Conservation (phyloP, 2,113 vertebrate species). For the Lathamus discolor region DNA sequence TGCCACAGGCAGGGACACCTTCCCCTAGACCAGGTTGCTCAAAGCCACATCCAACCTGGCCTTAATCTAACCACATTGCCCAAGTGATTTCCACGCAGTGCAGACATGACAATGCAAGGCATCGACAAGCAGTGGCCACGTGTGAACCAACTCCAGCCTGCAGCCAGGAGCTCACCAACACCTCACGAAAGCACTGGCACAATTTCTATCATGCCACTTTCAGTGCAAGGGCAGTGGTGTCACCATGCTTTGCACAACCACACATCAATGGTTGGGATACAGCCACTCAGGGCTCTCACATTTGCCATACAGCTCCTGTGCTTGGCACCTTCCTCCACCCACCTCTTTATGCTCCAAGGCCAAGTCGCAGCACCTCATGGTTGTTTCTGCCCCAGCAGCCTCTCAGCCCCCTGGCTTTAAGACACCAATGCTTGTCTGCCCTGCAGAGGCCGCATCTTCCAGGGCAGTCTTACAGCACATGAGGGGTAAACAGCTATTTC, state of each 20-base stretch:
- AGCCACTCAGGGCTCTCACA: background rate
- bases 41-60: background rate
- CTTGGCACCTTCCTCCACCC: background rate
- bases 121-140: rapidly evolving
- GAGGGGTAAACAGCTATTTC: background rate
- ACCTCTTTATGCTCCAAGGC: background rate
- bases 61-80: background rate
- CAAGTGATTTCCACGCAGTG: background rate
- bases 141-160: background rate
- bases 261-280: rapidly evolving
- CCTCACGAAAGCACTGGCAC: background rate
- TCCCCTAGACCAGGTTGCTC: background rate
- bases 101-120: background rate
- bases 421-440: background rate
- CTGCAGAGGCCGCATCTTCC: background rate
- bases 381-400: background rate
- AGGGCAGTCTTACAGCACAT: background rate
- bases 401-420: background rate
- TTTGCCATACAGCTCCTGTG: background rate
- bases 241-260: background rate
- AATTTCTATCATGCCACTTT: too few species aligned
- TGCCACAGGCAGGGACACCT: background rate
- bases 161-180: background rate
- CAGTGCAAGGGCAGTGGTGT: background rate
- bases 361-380: background rate